These are phyloP conservation scores for Pomatostomus ruficeps DNA, from an alignment of 2,113 vertebrate genomes.

Conservation along the genomic window DNA sequence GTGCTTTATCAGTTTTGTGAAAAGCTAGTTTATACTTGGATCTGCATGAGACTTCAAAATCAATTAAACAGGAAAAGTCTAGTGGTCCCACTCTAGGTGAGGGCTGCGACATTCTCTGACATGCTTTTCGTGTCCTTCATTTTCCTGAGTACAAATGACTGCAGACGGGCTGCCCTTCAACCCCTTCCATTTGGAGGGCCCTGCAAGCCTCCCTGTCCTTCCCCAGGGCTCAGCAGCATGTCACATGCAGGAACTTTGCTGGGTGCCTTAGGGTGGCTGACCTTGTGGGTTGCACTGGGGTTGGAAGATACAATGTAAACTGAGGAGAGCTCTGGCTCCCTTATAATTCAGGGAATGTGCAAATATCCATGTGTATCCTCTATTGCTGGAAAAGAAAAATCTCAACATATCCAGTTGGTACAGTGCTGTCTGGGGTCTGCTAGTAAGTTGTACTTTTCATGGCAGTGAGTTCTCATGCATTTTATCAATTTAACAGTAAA, in stretches of 20 bases:
- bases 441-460: neutral
- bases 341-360: neutral
- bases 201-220: neutral
- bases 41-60: neutral
- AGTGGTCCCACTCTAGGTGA: neutral
- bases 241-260: neutral
- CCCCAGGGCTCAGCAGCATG: rapidly evolving
- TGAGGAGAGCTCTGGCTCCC: neutral
- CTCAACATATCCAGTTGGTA: neutral
- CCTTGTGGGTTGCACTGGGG: rapidly evolving
- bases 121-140: neutral
- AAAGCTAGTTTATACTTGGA: neutral
- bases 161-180: neutral
- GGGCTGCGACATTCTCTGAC: neutral
- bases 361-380: neutral
- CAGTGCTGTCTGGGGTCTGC: neutral
- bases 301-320: neutral
- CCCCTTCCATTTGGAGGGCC: neutral
- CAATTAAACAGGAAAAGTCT: neutral
- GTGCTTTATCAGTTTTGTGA: neutral
- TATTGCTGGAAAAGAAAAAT: neutral
- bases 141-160: neutral
- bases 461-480: neutral
- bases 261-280: neutral
- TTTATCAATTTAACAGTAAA: neutral